Conservation (phyloP, 1,140 invertebrate genomes). For the Danaus melanippus region DNA sequence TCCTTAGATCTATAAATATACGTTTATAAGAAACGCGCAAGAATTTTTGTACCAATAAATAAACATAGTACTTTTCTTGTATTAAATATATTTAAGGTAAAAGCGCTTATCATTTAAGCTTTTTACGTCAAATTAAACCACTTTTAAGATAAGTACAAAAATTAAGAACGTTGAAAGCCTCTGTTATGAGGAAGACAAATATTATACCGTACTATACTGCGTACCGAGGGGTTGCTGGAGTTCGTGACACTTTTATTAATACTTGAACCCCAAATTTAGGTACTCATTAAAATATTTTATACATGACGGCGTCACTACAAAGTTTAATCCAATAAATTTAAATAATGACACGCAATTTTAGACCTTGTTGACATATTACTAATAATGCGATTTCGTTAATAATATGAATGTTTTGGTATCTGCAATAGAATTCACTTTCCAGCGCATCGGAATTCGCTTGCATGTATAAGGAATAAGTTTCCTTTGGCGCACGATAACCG, state of each 20-base stretch:
- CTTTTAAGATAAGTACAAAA: constrained; percentile 13
- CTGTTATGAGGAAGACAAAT: constrained; percentile 29
- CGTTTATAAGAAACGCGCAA: too few relatives aligned
- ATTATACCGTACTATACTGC: constrained; percentile 18
- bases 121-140: constrained; percentile 15
- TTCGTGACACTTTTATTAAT: constrained; percentile 38
- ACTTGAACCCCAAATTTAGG: constrained; percentile 16
- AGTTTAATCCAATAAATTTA: too few relatives aligned
- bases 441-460: constrained; percentile 26
- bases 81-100: too few relatives aligned
- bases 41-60: too few relatives aligned
- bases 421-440: constrained; percentile 29
- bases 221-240: constrained; percentile 11
- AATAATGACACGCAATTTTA: background rate
- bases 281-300: constrained; percentile 23
- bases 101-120: too few relatives aligned
- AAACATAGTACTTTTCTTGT: too few relatives aligned
- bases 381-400: background rate
- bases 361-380: background rate
- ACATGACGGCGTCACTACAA: too few relatives aligned
- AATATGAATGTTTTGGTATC: background rate
- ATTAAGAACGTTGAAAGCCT: constrained; percentile 21
- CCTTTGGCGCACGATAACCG: constrained; percentile 50
- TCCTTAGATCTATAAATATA: too few relatives aligned
- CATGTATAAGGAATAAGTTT: constrained; percentile 56